These are phyloP conservation scores for Patagioenas fasciata DNA, from an alignment of 2,113 vertebrate species.

Conservation along the genomic window DNA sequence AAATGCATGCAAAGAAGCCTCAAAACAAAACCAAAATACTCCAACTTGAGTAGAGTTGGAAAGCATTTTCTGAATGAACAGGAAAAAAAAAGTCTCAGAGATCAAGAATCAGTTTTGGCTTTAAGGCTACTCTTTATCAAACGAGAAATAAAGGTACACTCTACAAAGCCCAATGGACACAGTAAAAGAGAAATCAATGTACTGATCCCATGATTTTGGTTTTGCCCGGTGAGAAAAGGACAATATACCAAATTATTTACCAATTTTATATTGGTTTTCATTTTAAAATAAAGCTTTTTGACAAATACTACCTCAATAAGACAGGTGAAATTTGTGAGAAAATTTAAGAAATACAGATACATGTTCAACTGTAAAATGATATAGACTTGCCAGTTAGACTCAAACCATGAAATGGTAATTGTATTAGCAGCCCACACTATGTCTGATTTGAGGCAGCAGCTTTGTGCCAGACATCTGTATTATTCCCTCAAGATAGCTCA, in stretches of 20 bases:
- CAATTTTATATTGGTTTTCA: background rate
- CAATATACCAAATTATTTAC: background rate
- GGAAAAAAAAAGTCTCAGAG: background rate
- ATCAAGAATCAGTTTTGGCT: background rate
- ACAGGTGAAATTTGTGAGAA: background rate
- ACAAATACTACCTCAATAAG: background rate
- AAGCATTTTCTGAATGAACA: background rate
- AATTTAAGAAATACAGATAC: background rate
- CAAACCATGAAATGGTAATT: background rate
- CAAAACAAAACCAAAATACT: background rate
- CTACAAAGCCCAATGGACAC: background rate
- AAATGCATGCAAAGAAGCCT: background rate
- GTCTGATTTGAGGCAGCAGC: background rate
- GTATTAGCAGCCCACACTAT: background rate
- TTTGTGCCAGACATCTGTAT: background rate
- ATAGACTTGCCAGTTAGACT: background rate
- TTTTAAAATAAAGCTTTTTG: background rate
- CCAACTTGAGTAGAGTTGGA: background rate
- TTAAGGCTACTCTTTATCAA: background rate
- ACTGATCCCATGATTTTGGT: background rate
- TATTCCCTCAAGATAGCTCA: background rate
- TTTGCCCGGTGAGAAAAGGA: background rate
- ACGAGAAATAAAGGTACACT: background rate
- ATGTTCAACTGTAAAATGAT: fast-evolving
- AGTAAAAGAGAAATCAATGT: background rate